These are phyloP conservation scores for Unio pictorum DNA, from an alignment of 2,888 invertebrate genomes.

Conservation along the genomic window DNA sequence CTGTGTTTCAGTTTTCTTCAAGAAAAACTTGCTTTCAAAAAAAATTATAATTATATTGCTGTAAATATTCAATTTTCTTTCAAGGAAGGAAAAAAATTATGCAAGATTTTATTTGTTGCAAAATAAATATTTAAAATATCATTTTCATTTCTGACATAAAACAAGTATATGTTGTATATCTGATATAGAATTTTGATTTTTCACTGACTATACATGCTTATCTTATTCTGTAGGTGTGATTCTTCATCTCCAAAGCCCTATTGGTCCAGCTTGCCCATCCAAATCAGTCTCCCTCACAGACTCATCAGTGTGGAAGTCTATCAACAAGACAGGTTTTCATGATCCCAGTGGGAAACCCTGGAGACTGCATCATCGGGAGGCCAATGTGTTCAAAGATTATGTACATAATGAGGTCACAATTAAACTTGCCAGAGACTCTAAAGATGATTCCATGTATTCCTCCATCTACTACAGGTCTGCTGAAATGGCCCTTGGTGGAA, in stretches of 20 bases:
- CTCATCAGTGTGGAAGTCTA: too few species aligned
- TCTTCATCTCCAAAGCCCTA: constrained; percentile 14
- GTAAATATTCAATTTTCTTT: too few species aligned
- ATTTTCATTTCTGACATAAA: too few species aligned
- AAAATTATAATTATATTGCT: too few species aligned
- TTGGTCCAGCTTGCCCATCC: constrained; percentile 15
- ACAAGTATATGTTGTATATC: too few species aligned
- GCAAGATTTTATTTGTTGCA: too few species aligned
- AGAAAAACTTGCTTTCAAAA: too few species aligned
- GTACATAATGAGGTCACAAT: constrained; percentile 21
- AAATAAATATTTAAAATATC: too few species aligned
- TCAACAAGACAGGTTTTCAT: not conserved
- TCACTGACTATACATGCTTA: too few species aligned
- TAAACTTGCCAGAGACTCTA: constrained; percentile 31
- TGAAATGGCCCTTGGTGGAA: constrained; percentile 32
- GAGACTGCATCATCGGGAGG: constrained; percentile 23
- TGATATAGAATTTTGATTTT: too few species aligned
- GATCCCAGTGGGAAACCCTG: constrained; percentile 34
- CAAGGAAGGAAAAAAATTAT: too few species aligned
- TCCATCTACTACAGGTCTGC: constrained; percentile 33
- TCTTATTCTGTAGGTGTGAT: not conserved
- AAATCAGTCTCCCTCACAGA: constrained; percentile 4
- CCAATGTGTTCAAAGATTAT: constrained; percentile 21
- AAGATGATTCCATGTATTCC: constrained; percentile 23
- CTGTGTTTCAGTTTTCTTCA: too few species aligned